phyloP scores from a whole-genome alignment of 1,140 invertebrate species.

The Adoxophyes honmai region DNA sequence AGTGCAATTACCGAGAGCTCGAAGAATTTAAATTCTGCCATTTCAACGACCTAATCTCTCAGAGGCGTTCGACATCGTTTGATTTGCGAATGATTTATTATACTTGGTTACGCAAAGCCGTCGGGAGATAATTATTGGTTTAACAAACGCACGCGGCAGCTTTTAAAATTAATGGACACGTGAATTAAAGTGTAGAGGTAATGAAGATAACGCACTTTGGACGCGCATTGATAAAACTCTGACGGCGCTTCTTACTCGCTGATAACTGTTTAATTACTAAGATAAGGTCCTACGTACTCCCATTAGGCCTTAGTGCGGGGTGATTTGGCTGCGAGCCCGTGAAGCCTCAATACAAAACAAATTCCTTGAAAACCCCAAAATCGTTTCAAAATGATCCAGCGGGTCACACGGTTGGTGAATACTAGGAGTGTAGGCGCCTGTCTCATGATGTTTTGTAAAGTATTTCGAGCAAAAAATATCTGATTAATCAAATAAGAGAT shows the following conservation, averaged over 20 bases:
- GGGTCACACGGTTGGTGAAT: no score
- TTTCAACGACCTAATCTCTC: constrained; percentile 34
- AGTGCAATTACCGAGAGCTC: constrained; percentile 41
- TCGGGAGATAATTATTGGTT: constrained; percentile 61
- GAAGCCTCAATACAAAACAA: constrained; percentile 8
- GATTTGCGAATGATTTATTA: constrained; percentile 58
- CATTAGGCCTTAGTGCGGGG: constrained; percentile 40
- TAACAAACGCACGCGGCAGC: constrained; percentile 56
- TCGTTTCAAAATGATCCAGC: no score
- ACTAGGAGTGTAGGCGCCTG: no score
- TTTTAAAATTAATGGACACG: constrained; percentile 69
- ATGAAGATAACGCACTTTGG: constrained; percentile 66
- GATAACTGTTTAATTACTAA: constrained; percentile 67
- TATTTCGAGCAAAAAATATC: no score
- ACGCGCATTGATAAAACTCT: constrained; percentile 57
- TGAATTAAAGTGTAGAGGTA: constrained; percentile 65
- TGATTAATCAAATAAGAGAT: no score
- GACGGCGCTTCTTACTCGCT: constrained; percentile 53
- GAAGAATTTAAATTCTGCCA: constrained; percentile 36
- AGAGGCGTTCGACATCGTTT: constrained; percentile 40
- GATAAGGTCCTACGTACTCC: constrained; percentile 41
- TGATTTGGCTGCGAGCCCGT: constrained; percentile 21
- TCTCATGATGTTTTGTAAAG: no score
- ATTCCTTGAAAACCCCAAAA: no score
- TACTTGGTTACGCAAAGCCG: constrained; percentile 38